Evolutionary conservation across 1,140 invertebrate genomes (phyloP), one percentile per base, ranked within the genome.

Genomic region (Temnothorax nylanderi): DNA sequence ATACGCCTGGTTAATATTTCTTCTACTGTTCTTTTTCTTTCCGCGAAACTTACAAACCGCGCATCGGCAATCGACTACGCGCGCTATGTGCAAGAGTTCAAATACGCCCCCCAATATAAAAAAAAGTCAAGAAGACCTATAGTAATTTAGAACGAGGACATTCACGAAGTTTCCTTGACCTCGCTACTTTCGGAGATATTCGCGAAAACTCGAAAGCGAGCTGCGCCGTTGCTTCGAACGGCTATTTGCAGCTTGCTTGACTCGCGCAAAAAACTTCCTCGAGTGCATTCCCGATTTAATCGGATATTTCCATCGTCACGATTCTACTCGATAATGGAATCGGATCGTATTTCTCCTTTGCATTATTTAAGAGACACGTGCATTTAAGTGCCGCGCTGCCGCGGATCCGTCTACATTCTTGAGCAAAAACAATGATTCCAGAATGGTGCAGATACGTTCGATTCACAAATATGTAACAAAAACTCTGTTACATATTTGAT

Each of bases 271-370:
- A 84, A 84, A 84, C 54, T 62, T 60, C 41, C n/a, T 54, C 67
- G 54, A 62, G 54, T 49, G 51, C 69, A 74, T 84, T 84, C 80
- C 54, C 56, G 37, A 84, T 84, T 84, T 84, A 75, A 84, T 84
- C 69, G 56, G 80, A 84, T 84, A 84, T 84, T 75, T 75, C 69
- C 69, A 84, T 49, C 51, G 54, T 60, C 80, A 84, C 80, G 69
- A 60, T 84, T 60, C 65, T 60, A 47, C 26, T 75, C 67, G 67
- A 74, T 84, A 84, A 75, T 60, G 80, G 49, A 81, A 41, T 37
- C 37, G 34, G 69, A 60, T 75, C 69, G 69, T 74, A 49, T 47
- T 74, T 84, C 54, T 84, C 21, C 26, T 32, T 37, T 75, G 69
- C 51, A 75, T 84, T 74, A 84, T 84, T 84, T 84, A 60, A 62